phyloP scores from a whole-genome alignment of 2,113 vertebrate species.

The Xenopus borealis region DNA sequence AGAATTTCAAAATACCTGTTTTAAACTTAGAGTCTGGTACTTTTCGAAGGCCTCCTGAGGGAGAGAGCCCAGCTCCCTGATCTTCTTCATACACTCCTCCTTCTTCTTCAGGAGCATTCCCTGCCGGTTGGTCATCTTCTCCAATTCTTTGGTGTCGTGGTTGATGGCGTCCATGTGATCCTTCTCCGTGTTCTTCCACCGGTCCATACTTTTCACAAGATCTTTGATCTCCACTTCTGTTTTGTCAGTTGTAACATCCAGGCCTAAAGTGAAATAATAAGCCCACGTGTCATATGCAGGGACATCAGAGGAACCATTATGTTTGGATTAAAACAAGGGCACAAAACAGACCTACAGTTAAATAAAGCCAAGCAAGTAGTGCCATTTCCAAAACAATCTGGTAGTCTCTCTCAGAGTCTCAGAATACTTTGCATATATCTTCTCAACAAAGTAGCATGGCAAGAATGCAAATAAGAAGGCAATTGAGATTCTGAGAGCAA shows the following conservation, averaged over 20 bases:
- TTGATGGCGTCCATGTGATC: constrained; percentile 98
- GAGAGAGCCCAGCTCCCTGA: constrained; percentile 90
- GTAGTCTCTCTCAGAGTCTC: no score
- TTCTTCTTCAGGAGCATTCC: constrained; percentile 98
- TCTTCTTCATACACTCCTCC: constrained; percentile 99
- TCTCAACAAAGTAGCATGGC: no score
- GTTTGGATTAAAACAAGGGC: no score
- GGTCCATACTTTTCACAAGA: constrained; percentile 94
- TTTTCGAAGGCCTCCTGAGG: constrained; percentile 97
- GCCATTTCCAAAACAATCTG: no score
- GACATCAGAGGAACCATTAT: no score
- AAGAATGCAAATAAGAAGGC: no score
- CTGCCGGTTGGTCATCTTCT: constrained; percentile 98
- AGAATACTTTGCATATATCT: no score
- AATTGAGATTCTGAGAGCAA: no score
- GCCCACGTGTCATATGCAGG: no score
- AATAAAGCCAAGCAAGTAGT: no score
- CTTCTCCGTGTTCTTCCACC: constrained; percentile 97
- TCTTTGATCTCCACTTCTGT: constrained; percentile 96
- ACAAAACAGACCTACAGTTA: no score
- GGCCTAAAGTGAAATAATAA: constrained; percentile 63
- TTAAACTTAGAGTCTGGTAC: constrained; percentile 95
- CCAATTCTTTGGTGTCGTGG: constrained; percentile 96
- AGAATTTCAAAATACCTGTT: constrained; percentile 74
- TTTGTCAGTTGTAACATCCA: constrained; percentile 90